Evolutionary conservation across 2,797 vertebrate species (phyloP).

Genomic region (Melanotaenia boesemani): DNA sequence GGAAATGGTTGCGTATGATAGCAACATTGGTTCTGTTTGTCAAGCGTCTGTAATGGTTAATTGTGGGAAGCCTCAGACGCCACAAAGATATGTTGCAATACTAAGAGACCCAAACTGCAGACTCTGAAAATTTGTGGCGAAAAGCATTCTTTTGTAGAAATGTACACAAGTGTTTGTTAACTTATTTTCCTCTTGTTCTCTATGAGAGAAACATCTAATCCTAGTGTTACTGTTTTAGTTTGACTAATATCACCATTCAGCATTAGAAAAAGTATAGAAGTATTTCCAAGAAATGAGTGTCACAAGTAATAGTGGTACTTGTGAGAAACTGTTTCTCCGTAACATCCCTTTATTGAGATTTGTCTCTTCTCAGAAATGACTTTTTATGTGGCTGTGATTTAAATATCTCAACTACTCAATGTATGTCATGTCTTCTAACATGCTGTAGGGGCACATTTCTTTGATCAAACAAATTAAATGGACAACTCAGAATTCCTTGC

Average conservation of each 20-base stretch:
- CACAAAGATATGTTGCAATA: conserved; percentile 82
- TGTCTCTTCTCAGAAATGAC: neutral
- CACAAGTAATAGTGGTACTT: conserved; percentile 7
- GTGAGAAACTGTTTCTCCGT: neutral
- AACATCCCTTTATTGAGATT: neutral
- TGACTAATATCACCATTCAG: neutral
- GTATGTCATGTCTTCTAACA: no score
- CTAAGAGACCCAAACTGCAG: conserved; percentile 68
- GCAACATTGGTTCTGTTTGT: conserved; percentile 64
- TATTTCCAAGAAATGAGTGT: conserved; percentile 18
- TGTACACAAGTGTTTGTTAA: conserved; percentile 18
- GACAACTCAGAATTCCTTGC: no score
- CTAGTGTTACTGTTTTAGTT: neutral
- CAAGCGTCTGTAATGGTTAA: conserved; percentile 62
- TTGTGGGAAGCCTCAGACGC: conserved; percentile 77
- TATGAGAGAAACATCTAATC: neutral
- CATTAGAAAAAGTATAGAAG: neutral
- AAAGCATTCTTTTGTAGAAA: conserved; percentile 59
- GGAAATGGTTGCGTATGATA: conserved; percentile 39
- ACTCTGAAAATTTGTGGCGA: conserved; percentile 66
- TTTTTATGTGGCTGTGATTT: neutral
- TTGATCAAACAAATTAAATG: no score
- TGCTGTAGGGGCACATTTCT: no score
- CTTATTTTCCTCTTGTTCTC: conserved; percentile 14
- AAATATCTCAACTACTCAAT: no score